A percentile compares a stretch with the other conserved stretches of the same genome.
Conservation (phyloP, 2,888 invertebrate genomes). For the Tolmerus cingulatus region DNA sequence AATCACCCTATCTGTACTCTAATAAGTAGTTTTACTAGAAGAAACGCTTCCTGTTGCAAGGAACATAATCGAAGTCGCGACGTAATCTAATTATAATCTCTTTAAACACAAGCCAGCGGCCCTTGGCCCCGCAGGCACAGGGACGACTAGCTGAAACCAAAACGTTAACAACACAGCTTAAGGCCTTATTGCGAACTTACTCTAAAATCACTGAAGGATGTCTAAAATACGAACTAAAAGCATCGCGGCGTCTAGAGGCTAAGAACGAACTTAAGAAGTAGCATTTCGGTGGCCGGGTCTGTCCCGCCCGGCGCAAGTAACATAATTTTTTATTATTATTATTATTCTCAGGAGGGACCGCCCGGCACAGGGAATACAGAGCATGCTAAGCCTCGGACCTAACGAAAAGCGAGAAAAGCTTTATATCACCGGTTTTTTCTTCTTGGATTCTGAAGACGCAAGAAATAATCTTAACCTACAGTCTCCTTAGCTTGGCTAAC, state of each 20-base stretch:
- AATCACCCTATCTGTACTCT: not conserved
- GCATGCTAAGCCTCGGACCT: constrained; percentile 15
- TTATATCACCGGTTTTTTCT: constrained; percentile 35
- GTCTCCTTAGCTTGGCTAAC: constrained; percentile 35
- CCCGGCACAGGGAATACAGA: not conserved
- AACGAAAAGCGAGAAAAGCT: constrained; percentile 25
- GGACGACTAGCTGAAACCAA: not conserved
- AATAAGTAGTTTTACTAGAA: constrained; percentile 39
- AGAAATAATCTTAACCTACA: constrained; percentile 26
- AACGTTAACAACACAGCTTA: constrained; percentile 27
- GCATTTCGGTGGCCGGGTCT: not conserved
- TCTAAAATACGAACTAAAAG: constrained; percentile 25
- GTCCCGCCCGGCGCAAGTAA: not conserved
- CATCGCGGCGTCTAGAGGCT: constrained; percentile 15
- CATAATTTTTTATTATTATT: not conserved
- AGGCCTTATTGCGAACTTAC: constrained; percentile 21
- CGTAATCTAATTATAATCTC: constrained; percentile 24
- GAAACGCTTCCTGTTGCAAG: constrained; percentile 8
- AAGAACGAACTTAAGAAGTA: constrained; percentile 6
- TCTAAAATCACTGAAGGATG: constrained; percentile 34
- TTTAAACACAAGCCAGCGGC: constrained; percentile 2
- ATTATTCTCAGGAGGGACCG: not conserved
- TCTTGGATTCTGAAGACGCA: constrained; percentile 20
- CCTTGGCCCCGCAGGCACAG: not conserved
- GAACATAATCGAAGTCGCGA: not conserved